Conservation (phyloP, 2,797 vertebrate species). For the Sylvia borin region DNA sequence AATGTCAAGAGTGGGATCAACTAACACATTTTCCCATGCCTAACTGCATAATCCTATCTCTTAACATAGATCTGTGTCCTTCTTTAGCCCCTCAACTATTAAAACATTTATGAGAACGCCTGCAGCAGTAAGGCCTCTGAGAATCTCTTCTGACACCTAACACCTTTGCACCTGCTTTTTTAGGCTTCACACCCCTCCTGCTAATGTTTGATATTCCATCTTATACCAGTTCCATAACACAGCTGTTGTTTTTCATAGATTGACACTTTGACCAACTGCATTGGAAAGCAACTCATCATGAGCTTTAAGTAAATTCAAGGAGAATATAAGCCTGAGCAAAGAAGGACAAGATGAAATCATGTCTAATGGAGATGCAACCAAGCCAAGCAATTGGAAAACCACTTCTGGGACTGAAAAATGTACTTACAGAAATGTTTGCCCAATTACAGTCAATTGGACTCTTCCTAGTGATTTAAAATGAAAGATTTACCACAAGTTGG, state of each 20-base stretch:
- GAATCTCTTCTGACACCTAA: slow-evolving; percentile 47
- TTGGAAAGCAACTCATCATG: not conserved
- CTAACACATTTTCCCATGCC: not conserved
- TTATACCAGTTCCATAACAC: slow-evolving; percentile 11
- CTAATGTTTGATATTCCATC: slow-evolving; percentile 22
- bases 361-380: not conserved
- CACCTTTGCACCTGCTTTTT: slow-evolving; percentile 65
- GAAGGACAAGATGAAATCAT: not conserved
- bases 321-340: not conserved
- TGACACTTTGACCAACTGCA: slow-evolving; percentile 17
- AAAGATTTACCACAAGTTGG: not conserved
- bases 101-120: slow-evolving; percentile 28
- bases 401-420: not conserved
- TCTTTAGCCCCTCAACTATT: not conserved
- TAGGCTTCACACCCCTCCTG: slow-evolving; percentile 49
- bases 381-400: not conserved
- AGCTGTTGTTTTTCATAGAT: slow-evolving; percentile 54
- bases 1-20: not conserved
- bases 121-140: not conserved
- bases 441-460: not conserved
- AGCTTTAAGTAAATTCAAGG: not conserved
- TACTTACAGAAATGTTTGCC: not conserved
- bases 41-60: slow-evolving; percentile 16
- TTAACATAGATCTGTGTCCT: not conserved
- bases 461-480: not conserved